These are phyloP conservation scores for Dicaeum eximium DNA, from an alignment of 2,113 vertebrate genomes.

Conservation along the genomic window DNA sequence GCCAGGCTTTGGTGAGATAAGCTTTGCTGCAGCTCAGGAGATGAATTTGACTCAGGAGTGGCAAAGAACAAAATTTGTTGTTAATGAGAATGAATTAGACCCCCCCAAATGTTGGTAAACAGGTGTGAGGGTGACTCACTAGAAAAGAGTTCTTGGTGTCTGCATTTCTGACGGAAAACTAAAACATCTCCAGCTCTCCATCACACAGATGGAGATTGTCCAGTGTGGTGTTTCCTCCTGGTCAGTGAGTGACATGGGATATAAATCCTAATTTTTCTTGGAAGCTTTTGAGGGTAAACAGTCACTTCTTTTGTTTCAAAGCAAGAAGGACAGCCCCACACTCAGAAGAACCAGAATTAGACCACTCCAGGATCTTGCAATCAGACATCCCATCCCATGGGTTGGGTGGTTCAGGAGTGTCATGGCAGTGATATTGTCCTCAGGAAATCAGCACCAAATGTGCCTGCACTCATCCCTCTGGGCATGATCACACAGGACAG, in stretches of 20 bases:
- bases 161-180: not conserved
- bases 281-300: not conserved
- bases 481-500: not conserved
- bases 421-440: not conserved
- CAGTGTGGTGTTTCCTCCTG: not conserved
- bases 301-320: not conserved
- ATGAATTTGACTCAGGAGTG: not conserved
- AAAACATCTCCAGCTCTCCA: not conserved
- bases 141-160: not conserved
- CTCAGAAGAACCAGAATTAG: not conserved
- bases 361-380: not conserved
- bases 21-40: not conserved
- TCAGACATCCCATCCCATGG: not conserved
- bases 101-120: not conserved
- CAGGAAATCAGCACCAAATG: not conserved
- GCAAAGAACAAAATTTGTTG: not conserved
- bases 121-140: not conserved
- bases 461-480: not conserved
- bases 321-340: not conserved
- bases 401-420: not conserved
- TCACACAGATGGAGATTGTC: not conserved
- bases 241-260: not conserved
- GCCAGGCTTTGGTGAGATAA: not conserved
- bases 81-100: not conserved
- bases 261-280: not conserved